A percentile compares a stretch with the other conserved stretches of the same genome.
Conservation (phyloP, 2,888 invertebrate genomes). For the Mycalesis mineus region DNA sequence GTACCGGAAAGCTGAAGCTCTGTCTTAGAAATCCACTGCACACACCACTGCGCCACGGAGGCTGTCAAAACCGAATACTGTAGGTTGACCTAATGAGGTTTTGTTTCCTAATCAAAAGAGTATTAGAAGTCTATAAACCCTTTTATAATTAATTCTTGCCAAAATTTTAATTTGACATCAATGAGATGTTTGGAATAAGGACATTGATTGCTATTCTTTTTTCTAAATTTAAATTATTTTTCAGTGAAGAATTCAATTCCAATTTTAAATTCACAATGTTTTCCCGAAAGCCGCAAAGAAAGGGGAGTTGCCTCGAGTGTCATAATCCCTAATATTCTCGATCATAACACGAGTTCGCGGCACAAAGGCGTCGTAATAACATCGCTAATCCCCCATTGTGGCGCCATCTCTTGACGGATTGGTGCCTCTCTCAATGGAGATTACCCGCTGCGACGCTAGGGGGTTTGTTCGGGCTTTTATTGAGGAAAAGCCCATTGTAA, state of each 20-base stretch:
- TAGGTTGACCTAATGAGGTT: no score
- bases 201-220: background rate
- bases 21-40: no score
- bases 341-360: conserved; percentile 60
- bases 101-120: no score
- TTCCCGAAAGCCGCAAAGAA: conserved; percentile 35
- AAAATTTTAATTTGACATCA: no score
- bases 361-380: conserved; percentile 76
- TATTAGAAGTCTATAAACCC: no score
- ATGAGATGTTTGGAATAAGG: no score
- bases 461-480: conserved; percentile 64
- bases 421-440: conserved; percentile 65
- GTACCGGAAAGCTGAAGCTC: no score
- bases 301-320: conserved; percentile 46
- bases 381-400: conserved; percentile 72
- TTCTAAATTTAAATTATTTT: background rate
- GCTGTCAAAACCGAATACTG: no score
- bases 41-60: no score
- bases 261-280: conserved; percentile 1
- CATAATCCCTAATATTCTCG: conserved; percentile 75
- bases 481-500: conserved; percentile 60
- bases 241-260: background rate
- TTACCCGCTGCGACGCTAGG: conserved; percentile 52
- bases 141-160: no score
- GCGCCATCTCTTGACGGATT: conserved; percentile 76